Conservation (phyloP, 2,888 invertebrate species). For the Ormyrus rosae region DNA sequence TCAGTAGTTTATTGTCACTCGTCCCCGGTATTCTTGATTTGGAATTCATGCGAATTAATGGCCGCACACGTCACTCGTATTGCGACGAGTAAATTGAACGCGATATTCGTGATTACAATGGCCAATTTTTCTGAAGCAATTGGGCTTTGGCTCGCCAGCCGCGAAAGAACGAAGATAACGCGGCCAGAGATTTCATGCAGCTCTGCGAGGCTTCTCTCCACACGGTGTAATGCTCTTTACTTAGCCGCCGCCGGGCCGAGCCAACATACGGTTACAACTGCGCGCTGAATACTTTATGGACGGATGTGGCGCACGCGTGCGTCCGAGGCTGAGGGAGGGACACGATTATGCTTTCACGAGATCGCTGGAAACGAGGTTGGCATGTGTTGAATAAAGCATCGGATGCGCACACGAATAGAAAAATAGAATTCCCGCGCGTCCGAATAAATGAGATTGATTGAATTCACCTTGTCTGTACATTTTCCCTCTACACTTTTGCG, state of each 20-base stretch:
- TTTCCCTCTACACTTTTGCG: too few species aligned
- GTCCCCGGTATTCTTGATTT: background rate
- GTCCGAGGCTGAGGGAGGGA: constrained; percentile 57
- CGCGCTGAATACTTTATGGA: constrained; percentile 67
- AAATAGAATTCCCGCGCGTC: constrained; percentile 31
- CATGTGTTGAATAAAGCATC: constrained; percentile 68
- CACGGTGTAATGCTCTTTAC: constrained; percentile 60
- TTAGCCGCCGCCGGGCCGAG: constrained; percentile 56
- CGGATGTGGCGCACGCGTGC: constrained; percentile 37
- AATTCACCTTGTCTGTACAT: background rate
- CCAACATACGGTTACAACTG: constrained; percentile 62
- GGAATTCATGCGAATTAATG: constrained; percentile 12
- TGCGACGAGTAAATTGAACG: constrained; percentile 17
- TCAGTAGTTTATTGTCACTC: constrained; percentile 12
- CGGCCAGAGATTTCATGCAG: constrained; percentile 24
- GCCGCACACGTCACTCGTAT: background rate
- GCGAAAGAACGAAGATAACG: background rate
- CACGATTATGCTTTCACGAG: constrained; percentile 69
- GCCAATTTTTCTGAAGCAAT: constrained; percentile 31
- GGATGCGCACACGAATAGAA: constrained; percentile 49
- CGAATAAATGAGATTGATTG: constrained; percentile 47
- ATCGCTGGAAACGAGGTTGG: constrained; percentile 63
- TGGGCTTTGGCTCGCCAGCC: background rate
- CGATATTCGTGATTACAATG: constrained; percentile 38
- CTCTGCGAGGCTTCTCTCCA: background rate